A percentile compares a stretch with the other conserved stretches of the same genome.
Evolutionary conservation across 1,140 invertebrate species (phyloP).

Genomic region (Macrosteles quadrilineatus): DNA sequence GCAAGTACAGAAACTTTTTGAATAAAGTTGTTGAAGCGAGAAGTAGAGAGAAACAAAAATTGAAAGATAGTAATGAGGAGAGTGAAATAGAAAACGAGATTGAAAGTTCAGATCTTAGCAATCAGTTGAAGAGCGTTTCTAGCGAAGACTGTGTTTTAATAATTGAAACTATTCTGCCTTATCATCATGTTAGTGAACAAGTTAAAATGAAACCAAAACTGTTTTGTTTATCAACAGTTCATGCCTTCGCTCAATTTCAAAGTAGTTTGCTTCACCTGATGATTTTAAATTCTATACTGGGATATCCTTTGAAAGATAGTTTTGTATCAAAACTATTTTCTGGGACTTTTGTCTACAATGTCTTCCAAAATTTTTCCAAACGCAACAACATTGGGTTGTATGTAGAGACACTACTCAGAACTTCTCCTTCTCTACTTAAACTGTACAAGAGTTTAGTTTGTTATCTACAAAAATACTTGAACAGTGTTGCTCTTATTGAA

Average conservation of each 20-base stretch:
- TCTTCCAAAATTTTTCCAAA: slow-evolving; percentile 49
- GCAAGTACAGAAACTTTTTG: slow-evolving; percentile 22
- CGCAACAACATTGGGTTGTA: slow-evolving; percentile 32
- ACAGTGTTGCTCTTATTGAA: not conserved
- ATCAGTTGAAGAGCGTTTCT: slow-evolving; percentile 47
- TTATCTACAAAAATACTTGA: not conserved
- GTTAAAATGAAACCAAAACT: slow-evolving; percentile 56
- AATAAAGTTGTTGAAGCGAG: not conserved
- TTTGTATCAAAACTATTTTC: slow-evolving; percentile 62
- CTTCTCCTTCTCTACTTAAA: slow-evolving; percentile 21
- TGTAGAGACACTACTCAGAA: slow-evolving; percentile 25
- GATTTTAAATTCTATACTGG: slow-evolving; percentile 65
- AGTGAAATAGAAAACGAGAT: not conserved
- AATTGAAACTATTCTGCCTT: slow-evolving; percentile 59
- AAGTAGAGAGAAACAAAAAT: slow-evolving; percentile 1
- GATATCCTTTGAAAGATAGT: slow-evolving; percentile 56
- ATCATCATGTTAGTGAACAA: slow-evolving; percentile 63
- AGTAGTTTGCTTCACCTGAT: slow-evolving; percentile 62
- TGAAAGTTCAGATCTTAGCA: not conserved
- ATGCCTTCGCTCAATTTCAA: slow-evolving; percentile 73
- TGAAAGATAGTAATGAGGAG: slow-evolving; percentile 4
- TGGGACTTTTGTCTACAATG: slow-evolving; percentile 74
- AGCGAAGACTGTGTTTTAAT: slow-evolving; percentile 61
- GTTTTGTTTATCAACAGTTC: slow-evolving; percentile 62
- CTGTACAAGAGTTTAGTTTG: slow-evolving; percentile 27